These are phyloP conservation scores for Emydoidea blandingii DNA, from an alignment of 2,797 vertebrate genomes.

Conservation along the genomic window DNA sequence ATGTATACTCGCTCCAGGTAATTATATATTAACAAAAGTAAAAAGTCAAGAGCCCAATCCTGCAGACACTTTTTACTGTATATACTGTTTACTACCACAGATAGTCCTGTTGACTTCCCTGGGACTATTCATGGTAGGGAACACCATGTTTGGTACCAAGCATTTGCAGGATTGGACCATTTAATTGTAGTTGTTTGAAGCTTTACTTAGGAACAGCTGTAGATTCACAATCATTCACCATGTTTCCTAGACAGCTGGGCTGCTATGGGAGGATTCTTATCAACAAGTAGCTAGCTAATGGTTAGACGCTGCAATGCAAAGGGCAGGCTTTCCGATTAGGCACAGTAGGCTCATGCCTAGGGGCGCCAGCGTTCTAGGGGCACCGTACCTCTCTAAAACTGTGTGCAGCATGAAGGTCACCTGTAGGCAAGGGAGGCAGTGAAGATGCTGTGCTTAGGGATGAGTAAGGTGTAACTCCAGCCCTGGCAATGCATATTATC, in stretches of 20 bases:
- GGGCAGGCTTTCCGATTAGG: too few species aligned
- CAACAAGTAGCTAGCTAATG: neutral
- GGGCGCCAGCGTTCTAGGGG: too few species aligned
- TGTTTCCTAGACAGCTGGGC: neutral
- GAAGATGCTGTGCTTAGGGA: too few species aligned
- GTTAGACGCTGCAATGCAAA: neutral
- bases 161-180: neutral
- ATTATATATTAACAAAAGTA: neutral
- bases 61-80: neutral
- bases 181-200: neutral
- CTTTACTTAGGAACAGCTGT: neutral
- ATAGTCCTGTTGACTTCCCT: neutral
- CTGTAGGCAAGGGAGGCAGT: too few species aligned
- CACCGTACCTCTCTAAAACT: too few species aligned
- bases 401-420: too few species aligned
- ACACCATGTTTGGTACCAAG: neutral
- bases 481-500: neutral
- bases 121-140: neutral
- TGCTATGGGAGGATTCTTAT: neutral
- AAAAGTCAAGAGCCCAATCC: neutral
- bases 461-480: too few species aligned
- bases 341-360: too few species aligned
- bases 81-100: neutral
- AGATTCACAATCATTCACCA: neutral
- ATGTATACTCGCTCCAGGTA: neutral